phyloP scores from a whole-genome alignment of 2,888 invertebrate species.

The Amblyjoppa proteus region DNA sequence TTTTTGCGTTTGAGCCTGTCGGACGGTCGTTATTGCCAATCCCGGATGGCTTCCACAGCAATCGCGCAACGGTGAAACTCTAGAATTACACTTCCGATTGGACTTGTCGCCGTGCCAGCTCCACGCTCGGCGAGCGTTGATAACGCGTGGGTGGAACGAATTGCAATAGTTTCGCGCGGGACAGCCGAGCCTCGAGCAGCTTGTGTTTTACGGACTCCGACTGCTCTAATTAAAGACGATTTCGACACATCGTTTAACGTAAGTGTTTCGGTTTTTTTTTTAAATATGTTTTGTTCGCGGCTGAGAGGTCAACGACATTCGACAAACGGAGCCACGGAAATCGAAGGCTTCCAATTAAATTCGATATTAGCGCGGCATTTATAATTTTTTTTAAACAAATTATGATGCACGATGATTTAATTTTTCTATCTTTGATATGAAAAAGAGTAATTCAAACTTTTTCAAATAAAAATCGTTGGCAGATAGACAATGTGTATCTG shows the following conservation, averaged over 20 bases:
- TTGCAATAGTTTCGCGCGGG: constrained; percentile 40
- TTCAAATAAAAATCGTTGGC: too few species aligned
- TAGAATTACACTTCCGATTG: constrained; percentile 63
- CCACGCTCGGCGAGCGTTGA: constrained; percentile 39
- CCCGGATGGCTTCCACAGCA: constrained; percentile 2
- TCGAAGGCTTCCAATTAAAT: neutral
- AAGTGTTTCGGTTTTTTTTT: neutral
- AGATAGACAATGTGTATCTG: too few species aligned
- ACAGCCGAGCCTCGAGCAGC: neutral
- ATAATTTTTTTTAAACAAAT: neutral
- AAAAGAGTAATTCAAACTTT: too few species aligned
- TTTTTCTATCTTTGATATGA: too few species aligned
- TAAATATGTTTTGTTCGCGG: neutral
- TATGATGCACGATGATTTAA: too few species aligned
- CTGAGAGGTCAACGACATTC: neutral
- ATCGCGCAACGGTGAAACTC: constrained; percentile 37
- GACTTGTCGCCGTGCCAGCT: constrained; percentile 38
- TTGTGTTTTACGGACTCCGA: constrained; percentile 25
- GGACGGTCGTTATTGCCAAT: constrained; percentile 14
- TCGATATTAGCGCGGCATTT: too few species aligned
- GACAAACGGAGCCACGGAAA: too few species aligned
- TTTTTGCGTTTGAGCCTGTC: neutral
- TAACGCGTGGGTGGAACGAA: constrained; percentile 59
- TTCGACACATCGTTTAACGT: constrained; percentile 7
- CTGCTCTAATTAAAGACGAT: constrained; percentile 10